A percentile compares a stretch with the other conserved stretches of the same genome.
Conservation (phyloP, 2,888 invertebrate genomes). For the Gandaritis pyraliata region DNA sequence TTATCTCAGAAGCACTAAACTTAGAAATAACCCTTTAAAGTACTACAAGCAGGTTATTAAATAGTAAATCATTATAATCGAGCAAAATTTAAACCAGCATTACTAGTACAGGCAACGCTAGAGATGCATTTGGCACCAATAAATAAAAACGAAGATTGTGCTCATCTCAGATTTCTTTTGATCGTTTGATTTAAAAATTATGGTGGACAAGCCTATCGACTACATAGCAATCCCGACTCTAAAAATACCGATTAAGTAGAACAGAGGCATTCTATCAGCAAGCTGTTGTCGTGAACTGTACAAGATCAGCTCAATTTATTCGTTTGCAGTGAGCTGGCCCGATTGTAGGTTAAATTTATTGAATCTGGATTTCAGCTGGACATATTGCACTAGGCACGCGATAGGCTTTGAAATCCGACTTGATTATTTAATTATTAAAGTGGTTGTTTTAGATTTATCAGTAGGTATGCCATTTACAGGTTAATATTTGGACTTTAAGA, state of each 20-base stretch:
- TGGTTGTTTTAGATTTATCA: neutral
- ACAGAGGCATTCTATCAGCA: neutral
- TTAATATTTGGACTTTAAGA: too few relatives aligned
- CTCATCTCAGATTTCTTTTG: too few relatives aligned
- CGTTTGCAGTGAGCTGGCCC: constrained; percentile 18
- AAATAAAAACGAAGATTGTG: too few relatives aligned
- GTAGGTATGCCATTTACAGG: too few relatives aligned
- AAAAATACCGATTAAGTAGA: too few relatives aligned
- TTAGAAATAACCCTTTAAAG: constrained; percentile 30
- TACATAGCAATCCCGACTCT: too few relatives aligned
- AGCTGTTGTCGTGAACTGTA: constrained; percentile 8
- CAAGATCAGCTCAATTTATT: constrained; percentile 18
- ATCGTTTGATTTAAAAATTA: too few relatives aligned
- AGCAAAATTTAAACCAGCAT: constrained; percentile 29
- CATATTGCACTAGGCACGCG: constrained; percentile 18
- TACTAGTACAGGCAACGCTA: constrained; percentile 19
- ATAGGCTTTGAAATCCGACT: constrained; percentile 16
- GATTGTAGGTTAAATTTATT: constrained; percentile 22
- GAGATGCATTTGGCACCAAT: too few relatives aligned
- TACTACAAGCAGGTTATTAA: constrained; percentile 37
- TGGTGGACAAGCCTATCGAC: too few relatives aligned
- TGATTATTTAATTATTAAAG: constrained; percentile 15
- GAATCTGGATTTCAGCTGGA: constrained; percentile 18
- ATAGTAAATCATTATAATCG: constrained; percentile 36
- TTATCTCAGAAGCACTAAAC: constrained; percentile 25